phyloP scores from a whole-genome alignment of 2,888 invertebrate species.

The Drosophila austrosaltans region DNA sequence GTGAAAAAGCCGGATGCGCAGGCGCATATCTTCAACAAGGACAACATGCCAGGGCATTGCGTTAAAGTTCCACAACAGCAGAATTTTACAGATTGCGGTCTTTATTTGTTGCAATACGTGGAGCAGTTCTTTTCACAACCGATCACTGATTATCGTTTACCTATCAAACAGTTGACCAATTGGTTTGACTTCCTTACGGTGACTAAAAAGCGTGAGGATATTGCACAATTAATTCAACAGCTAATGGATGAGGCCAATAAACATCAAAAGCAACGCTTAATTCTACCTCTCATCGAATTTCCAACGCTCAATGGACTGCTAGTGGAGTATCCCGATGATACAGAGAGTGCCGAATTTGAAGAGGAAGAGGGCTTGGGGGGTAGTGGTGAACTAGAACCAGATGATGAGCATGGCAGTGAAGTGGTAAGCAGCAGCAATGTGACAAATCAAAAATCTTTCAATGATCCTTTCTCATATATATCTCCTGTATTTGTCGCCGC shows the following conservation, averaged over 20 bases:
- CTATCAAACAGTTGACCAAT: conserved; percentile 91
- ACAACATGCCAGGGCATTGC: conserved; percentile 92
- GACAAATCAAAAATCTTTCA: conserved; percentile 3
- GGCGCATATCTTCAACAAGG: conserved; percentile 87
- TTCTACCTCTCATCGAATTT: conserved; percentile 89
- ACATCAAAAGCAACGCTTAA: conserved; percentile 81
- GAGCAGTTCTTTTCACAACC: conserved; percentile 97
- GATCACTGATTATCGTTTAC: conserved; percentile 91
- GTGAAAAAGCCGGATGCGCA: conserved; percentile 87
- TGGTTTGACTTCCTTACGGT: conserved; percentile 95
- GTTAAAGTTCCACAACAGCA: conserved; percentile 98
- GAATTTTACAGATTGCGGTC: conserved; percentile 98
- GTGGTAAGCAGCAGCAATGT: conserved; percentile 54
- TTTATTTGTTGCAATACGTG: conserved; percentile 97
- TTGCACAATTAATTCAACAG: conserved; percentile 90
- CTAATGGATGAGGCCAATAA: conserved; percentile 89
- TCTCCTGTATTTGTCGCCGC: background rate
- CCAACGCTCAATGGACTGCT: conserved; percentile 90
- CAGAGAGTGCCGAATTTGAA: conserved; percentile 84
- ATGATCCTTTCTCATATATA: background rate
- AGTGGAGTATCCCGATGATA: conserved; percentile 86
- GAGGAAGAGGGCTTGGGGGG: conserved; percentile 85
- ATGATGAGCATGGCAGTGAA: conserved; percentile 84
- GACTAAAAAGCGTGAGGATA: conserved; percentile 93
- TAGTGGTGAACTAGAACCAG: conserved; percentile 1